Conservation (phyloP, 2,888 invertebrate species). For the Nomada flava region DNA sequence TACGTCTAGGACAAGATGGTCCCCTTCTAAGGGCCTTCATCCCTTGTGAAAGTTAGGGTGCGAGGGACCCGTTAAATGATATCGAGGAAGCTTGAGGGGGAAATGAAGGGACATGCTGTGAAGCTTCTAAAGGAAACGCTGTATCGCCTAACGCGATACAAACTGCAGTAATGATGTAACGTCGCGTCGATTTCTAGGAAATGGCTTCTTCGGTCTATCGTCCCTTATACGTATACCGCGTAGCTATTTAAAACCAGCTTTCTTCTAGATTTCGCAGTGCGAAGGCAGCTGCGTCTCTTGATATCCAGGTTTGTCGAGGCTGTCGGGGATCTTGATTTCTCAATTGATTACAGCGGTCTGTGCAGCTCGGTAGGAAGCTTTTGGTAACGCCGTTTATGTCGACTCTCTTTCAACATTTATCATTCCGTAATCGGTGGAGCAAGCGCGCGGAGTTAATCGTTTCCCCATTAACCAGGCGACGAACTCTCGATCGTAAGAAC, state of each 20-base stretch:
- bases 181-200: slow-evolving; percentile 15
- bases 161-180: slow-evolving; percentile 9
- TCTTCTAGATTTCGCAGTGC: no score
- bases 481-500: background rate
- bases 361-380: no score
- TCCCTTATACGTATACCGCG: background rate
- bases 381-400: background rate
- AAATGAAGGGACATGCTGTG: background rate
- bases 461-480: background rate
- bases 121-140: background rate
- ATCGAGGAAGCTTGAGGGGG: slow-evolving; percentile 9
- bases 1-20: slow-evolving; percentile 18
- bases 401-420: background rate
- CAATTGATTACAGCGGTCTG: background rate
- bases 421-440: background rate
- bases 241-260: background rate
- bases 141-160: slow-evolving; percentile 33
- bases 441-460: background rate
- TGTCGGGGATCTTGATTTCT: background rate
- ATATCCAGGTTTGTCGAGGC: background rate
- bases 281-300: no score
- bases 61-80: slow-evolving; percentile 17
- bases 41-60: slow-evolving; percentile 5
- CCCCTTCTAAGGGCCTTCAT: background rate
- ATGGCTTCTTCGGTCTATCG: background rate